Evolutionary conservation across 2,888 invertebrate species (phyloP), one percentile per base, ranked within the genome.

Genomic region (Erynnis tages): DNA sequence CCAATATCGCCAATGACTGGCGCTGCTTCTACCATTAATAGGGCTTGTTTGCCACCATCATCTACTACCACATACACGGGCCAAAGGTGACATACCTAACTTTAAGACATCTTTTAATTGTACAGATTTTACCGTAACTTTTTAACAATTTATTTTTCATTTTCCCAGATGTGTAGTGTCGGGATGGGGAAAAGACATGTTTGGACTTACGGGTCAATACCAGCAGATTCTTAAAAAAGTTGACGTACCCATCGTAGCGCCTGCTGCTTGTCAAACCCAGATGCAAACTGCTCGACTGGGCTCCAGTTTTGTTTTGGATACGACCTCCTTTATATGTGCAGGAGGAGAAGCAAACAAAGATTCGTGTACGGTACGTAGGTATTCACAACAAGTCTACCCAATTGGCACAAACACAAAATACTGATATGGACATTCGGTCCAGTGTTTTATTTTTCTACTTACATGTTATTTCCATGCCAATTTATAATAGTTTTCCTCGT

Each of bases 171-270:
- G 93, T 66, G 91, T 90, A 82, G 94, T 95, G 0, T 88, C 94
- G n/a, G 97, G 97, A 7, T 97, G 97, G 96, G 97, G 97, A 8
- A 95, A 96, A 71, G 91, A 95, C 60, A 92, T 93, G 60, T 97
- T 95, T 57, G 91, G 90, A 1, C 30, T 76, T 2, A 87, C 76
- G 74, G 91, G 89, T 0, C 85, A 79, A 56, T 93, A 91, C 67
- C 93, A 94, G 72, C 91, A 91, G 58, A 93, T 94, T 25, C 79
- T 94, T 69, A 94, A 94, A 68, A 92, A 95, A 75, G 95, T 96
- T 0, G 94, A 94, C 54, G 93, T 96, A 0, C 93, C 93, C 0
- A 90, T 96, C 27, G 86, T 94, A 4, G 87, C 90, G n/a, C 83
- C 92, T n/a, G 79, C 79, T 0, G 89, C 90, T 1, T 96, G 96